A percentile compares a stretch with the other conserved stretches of the same genome.
Evolutionary conservation across 1,140 invertebrate genomes (phyloP).

Genomic region (Pomacea maculata): DNA sequence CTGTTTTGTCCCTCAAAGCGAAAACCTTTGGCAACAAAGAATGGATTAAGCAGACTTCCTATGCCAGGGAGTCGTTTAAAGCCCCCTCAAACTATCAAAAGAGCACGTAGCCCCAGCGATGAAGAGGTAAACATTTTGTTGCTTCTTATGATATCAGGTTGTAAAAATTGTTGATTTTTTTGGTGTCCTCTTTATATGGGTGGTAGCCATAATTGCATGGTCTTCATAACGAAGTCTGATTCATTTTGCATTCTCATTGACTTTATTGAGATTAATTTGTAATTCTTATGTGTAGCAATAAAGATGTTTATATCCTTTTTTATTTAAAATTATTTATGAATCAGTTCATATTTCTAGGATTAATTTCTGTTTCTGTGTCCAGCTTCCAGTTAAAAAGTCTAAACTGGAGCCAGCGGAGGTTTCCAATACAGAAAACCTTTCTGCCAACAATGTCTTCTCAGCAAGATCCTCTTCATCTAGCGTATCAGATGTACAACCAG

Average conservation of each 20-base stretch:
- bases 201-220: not conserved
- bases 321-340: too few species aligned
- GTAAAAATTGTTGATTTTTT: not conserved
- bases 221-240: too few species aligned
- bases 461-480: too few species aligned
- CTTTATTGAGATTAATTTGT: not conserved
- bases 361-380: not conserved
- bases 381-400: not conserved
- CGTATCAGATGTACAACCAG: not conserved
- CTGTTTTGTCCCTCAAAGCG: slow-evolving; percentile 19
- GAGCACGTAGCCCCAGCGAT: slow-evolving; percentile 31
- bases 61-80: slow-evolving; percentile 32
- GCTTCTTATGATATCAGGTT: too few species aligned
- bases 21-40: slow-evolving; percentile 31
- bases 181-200: not conserved
- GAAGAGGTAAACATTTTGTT: not conserved
- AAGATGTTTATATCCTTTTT: not conserved
- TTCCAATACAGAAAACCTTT: too few species aligned
- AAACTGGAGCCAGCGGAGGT: too few species aligned
- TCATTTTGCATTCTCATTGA: not conserved
- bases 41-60: slow-evolving; percentile 26
- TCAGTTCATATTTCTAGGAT: too few species aligned
- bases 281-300: not conserved
- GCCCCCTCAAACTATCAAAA: slow-evolving; percentile 18
- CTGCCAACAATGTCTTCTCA: too few species aligned